phyloP scores from a whole-genome alignment of 92 coral and sea anemone genomes.

The Phenganax marumi region DNA sequence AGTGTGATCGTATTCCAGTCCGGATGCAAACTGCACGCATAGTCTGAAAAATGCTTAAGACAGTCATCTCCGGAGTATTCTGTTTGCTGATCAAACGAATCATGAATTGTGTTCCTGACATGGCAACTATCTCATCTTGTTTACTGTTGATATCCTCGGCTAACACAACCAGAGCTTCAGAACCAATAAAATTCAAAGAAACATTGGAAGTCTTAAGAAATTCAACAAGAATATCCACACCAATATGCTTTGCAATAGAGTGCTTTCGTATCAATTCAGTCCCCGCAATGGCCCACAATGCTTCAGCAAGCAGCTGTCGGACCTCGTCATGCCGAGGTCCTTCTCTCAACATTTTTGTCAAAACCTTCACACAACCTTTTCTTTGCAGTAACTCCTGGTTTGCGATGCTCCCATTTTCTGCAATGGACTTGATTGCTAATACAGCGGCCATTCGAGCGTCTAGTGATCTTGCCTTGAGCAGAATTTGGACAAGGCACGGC shows the following conservation, averaged over 20 bases:
- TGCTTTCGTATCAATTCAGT: conserved; percentile 67
- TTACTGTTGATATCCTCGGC: conserved; percentile 84
- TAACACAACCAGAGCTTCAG: conserved; percentile 88
- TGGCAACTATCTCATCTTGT: conserved; percentile 79
- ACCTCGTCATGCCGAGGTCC: conserved; percentile 77
- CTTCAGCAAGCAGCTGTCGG: conserved; percentile 79
- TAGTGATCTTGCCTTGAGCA: conserved; percentile 66
- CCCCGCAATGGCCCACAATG: conserved; percentile 99
- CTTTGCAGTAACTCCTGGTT: conserved; percentile 79
- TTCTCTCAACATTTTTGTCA: conserved; percentile 75
- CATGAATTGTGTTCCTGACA: conserved; percentile 86
- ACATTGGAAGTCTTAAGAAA: conserved; percentile 74
- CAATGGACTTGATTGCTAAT: conserved; percentile 74
- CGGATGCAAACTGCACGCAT: conserved; percentile 80
- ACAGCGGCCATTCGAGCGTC: conserved; percentile 95
- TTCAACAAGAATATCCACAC: conserved; percentile 76
- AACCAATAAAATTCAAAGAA: conserved; percentile 83
- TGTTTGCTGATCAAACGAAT: conserved; percentile 75
- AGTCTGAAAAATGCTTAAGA: conserved; percentile 78
- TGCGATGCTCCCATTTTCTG: conserved; percentile 66
- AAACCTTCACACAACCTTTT: conserved; percentile 89
- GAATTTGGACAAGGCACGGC: conserved; percentile 66
- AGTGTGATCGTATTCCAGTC: conserved; percentile 80
- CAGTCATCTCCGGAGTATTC: conserved; percentile 73
- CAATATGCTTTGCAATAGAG: conserved; percentile 83